A percentile compares a stretch with the other conserved stretches of the same genome.
phyloP scores from a whole-genome alignment of 2,797 vertebrate genomes.

The Neosalanx taihuensis region DNA sequence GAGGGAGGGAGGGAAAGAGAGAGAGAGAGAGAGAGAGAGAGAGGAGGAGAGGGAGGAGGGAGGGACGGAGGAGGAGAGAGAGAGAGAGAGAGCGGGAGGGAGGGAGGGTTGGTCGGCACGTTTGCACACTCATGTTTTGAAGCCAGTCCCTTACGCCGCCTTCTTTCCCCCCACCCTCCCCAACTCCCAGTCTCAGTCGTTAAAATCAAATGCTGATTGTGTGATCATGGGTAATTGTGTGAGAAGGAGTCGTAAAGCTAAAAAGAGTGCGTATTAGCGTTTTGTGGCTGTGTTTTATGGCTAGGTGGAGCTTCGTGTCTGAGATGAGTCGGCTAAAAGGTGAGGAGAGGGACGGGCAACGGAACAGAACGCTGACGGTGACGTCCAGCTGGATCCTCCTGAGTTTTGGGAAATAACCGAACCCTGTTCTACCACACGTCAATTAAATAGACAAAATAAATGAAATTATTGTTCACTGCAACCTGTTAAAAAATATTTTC shows the following conservation, averaged over 20 bases:
- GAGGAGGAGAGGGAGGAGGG: no score
- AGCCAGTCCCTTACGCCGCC: neutral
- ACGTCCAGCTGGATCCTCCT: conserved; percentile 64
- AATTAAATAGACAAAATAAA: conserved; percentile 60
- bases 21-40: no score
- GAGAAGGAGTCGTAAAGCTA: conserved; percentile 62
- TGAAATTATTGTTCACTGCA: no score
- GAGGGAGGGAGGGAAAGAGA: no score
- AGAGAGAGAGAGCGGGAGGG: neutral
- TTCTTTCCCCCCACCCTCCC: conserved; percentile 14
- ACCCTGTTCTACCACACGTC: conserved; percentile 58
- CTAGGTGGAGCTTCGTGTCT: conserved; percentile 59
- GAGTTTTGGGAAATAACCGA: conserved; percentile 51
- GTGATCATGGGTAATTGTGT: conserved; percentile 73
- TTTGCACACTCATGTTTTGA: neutral
- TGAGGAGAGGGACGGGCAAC: conserved; percentile 65
- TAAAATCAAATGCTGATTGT: conserved; percentile 73
- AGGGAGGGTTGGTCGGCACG: neutral
- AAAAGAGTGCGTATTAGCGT: conserved; percentile 67
- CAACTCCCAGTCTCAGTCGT: conserved; percentile 32
- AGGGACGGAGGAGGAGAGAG: no score
- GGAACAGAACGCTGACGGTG: conserved; percentile 72
- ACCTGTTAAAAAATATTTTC: no score
- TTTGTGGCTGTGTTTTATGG: conserved; percentile 71
- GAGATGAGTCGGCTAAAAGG: conserved; percentile 63